Conservation (phyloP, 2,888 invertebrate species). For the Cylindroiulus punctatus region DNA sequence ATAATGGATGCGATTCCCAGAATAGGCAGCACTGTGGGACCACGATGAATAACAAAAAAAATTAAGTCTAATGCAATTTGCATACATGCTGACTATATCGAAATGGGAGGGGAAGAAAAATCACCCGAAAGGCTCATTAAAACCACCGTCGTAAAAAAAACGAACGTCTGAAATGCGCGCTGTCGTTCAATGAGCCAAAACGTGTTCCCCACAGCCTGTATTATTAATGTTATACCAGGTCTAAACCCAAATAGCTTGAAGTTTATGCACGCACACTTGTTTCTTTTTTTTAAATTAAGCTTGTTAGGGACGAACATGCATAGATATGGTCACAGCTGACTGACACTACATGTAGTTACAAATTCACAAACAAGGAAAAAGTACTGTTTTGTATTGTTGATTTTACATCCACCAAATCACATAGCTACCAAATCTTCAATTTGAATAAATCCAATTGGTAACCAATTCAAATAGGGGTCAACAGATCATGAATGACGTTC, state of each 20-base stretch:
- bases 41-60: conserved; percentile 11
- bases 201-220: background rate
- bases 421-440: too few species aligned
- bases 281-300: too few species aligned
- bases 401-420: too few species aligned
- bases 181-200: background rate
- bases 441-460: too few species aligned
- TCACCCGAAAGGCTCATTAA: conserved; percentile 9
- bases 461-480: too few species aligned
- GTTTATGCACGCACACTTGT: background rate
- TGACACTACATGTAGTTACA: too few species aligned
- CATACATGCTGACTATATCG: conserved; percentile 40
- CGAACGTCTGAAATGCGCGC: background rate
- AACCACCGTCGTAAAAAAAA: conserved; percentile 16
- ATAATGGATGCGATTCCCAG: conserved; percentile 30
- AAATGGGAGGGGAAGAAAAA: background rate
- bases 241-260: background rate
- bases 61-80: conserved; percentile 47
- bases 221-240: background rate
- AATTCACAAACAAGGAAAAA: too few species aligned
- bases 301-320: too few species aligned
- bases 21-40: background rate
- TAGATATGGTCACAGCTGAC: too few species aligned
- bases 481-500: too few species aligned
- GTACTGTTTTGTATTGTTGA: too few species aligned